Evolutionary conservation across 1,140 invertebrate genomes (phyloP), one percentile per base, ranked within the genome.

Genomic region (Periplaneta americana): DNA sequence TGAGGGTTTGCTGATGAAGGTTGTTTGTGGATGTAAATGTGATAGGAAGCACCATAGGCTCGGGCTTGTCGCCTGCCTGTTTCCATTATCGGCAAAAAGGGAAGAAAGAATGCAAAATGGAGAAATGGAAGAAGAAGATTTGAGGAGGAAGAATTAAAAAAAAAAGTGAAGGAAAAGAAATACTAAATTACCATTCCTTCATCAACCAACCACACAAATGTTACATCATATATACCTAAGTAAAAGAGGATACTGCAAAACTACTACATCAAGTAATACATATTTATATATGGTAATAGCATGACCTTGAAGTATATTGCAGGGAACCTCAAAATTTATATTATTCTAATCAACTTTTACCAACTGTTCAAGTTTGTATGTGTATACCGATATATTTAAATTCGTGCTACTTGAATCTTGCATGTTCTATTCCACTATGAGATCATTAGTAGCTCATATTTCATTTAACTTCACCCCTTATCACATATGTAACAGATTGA

Each of bases 31-130:
- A 82, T 77, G 82, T 82, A 81, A 81, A 84, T 87, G 86, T 84
- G 88, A 88, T 87, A 88, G 87, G 87, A 88, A 88, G 87, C 87
- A 89, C 88, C 88, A 89, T 85, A 88, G 87, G 86, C 87, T 85
- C 85, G 87, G 86, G 81, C 86, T 88, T 83, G 86, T 84, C 85
- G 88, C 86, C 84, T 88, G 88, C 87, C 88, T 88, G 87, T 82
- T 85, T 85, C 34, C 75, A 17, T 76, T 31, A 28, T 28, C 13
- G 48, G 48, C 22, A 28, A 66, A n/a, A 66, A 11, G 76, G 34
- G 76, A 36, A 36, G 76, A 36, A 78, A 37, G 35, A 78, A 78
- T 36, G 76, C 34, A 78, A 76, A 76, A 11, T 76, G 75, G 76
- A 34, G 34, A 78, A 10, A 75, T 15, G 35, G 35, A n/a, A 76